Percentiles rank a stretch among this genome's conserved stretches.
Conservation (phyloP, 2,888 invertebrate species). For the Thyatira batis region DNA sequence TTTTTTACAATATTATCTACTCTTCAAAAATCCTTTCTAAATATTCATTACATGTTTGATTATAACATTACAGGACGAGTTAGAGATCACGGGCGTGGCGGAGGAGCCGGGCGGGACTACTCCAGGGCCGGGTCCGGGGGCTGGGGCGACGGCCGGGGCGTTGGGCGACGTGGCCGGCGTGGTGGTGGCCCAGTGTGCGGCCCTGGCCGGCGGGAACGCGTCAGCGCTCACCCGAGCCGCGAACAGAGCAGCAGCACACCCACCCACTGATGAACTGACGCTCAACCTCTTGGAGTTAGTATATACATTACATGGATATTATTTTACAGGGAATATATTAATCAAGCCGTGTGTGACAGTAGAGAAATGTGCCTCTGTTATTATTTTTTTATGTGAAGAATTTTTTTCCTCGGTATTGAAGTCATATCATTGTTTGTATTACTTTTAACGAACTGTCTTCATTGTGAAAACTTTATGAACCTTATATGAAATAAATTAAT, state of each 20-base stretch:
- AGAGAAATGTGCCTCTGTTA: no score
- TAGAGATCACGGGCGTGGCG: constrained; percentile 95
- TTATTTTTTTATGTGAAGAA: no score
- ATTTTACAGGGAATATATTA: no score
- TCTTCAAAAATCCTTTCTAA: no score
- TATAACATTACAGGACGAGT: constrained; percentile 87
- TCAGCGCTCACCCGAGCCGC: constrained; percentile 87
- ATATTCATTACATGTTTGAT: background rate
- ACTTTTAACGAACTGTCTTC: no score
- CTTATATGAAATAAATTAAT: background rate
- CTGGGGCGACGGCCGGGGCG: constrained; percentile 50
- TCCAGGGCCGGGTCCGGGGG: constrained; percentile 32
- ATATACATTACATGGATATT: no score
- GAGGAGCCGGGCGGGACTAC: constrained; percentile 87
- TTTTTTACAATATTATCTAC: no score
- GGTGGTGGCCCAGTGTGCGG: constrained; percentile 64
- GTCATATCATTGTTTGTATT: no score
- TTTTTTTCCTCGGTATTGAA: no score
- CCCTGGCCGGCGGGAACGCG: constrained; percentile 79
- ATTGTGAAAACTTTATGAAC: no score
- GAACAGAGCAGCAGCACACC: constrained; percentile 42
- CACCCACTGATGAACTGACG: constrained; percentile 58
- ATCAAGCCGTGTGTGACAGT: no score
- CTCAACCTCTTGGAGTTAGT: constrained; percentile 86
- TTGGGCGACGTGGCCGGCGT: constrained; percentile 90